These are phyloP conservation scores for Alsophila aescularia DNA, from an alignment of 2,888 invertebrate genomes.

Conservation along the genomic window DNA sequence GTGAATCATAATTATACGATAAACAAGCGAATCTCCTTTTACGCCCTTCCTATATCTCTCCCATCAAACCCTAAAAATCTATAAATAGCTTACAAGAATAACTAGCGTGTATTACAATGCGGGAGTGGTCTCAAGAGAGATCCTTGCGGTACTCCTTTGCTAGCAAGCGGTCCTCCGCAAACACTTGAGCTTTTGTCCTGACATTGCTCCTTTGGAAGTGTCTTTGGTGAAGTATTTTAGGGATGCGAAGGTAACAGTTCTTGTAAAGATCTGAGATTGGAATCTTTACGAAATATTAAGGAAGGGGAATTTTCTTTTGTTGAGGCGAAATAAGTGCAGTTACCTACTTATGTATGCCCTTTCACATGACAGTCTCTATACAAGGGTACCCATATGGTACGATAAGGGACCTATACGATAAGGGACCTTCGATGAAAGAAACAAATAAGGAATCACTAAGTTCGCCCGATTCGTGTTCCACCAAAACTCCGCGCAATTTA, in stretches of 20 bases:
- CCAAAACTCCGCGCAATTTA: no score
- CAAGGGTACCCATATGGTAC: no score
- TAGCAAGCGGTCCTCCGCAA: conserved; percentile 48
- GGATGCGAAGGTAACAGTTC: background rate
- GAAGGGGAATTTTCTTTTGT: background rate
- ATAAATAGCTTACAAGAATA: conserved; percentile 4
- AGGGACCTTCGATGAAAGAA: no score
- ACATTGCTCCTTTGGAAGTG: conserved; percentile 43
- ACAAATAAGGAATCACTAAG: no score
- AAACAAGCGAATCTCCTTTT: no score
- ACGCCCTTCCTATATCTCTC: background rate
- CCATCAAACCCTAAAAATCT: background rate
- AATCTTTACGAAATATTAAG: background rate
- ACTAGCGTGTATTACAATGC: conserved; percentile 30
- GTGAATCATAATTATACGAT: no score
- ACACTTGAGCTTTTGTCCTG: conserved; percentile 41
- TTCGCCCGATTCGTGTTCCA: no score
- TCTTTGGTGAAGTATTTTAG: conserved; percentile 13
- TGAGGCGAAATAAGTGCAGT: background rate
- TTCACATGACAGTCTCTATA: no score
- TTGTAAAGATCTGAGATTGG: background rate
- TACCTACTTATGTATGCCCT: background rate
- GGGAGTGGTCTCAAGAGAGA: conserved; percentile 22
- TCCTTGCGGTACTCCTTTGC: conserved; percentile 38
- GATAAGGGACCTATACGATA: no score